These are phyloP conservation scores for Noctua comes DNA, from an alignment of 2,888 invertebrate genomes.

Conservation along the genomic window DNA sequence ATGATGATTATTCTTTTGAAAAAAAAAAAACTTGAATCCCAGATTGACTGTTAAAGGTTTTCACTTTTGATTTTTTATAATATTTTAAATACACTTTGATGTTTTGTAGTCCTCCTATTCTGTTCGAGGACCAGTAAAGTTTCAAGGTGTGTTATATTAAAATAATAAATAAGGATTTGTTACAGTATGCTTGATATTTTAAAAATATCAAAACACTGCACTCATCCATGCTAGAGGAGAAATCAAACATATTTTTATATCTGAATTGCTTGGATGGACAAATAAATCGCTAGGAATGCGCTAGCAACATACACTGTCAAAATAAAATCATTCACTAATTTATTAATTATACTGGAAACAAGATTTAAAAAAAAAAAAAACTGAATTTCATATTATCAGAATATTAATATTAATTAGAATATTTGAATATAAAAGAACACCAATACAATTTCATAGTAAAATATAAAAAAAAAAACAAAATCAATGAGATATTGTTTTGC, in stretches of 20 bases:
- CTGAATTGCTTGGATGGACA: slow-evolving; percentile 31
- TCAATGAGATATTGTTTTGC: no score
- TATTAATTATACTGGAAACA: not conserved
- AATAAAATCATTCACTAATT: not conserved
- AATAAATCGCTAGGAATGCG: slow-evolving; percentile 14
- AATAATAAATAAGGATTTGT: slow-evolving; percentile 25
- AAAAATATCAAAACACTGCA: slow-evolving; percentile 40
- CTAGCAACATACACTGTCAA: slow-evolving; percentile 6
- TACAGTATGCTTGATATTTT: slow-evolving; percentile 48
- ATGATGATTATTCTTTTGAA: not conserved
- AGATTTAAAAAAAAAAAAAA: not conserved
- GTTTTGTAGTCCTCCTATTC: slow-evolving; percentile 63
- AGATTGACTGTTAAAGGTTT: slow-evolving; percentile 29
- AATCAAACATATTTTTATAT: slow-evolving; percentile 22
- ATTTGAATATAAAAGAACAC: no score
- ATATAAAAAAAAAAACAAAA: not conserved
- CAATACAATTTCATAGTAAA: not conserved
- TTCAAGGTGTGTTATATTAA: slow-evolving; percentile 60
- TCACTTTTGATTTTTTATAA: slow-evolving; percentile 7
- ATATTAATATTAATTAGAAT: no score
- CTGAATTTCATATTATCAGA: not conserved
- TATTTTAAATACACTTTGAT: slow-evolving; percentile 57
- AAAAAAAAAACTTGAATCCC: not conserved
- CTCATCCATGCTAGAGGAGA: slow-evolving; percentile 23
- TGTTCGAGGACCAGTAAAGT: slow-evolving; percentile 63